Evolutionary conservation across 2,888 invertebrate species (phyloP).

Genomic region (Patella caerulea): DNA sequence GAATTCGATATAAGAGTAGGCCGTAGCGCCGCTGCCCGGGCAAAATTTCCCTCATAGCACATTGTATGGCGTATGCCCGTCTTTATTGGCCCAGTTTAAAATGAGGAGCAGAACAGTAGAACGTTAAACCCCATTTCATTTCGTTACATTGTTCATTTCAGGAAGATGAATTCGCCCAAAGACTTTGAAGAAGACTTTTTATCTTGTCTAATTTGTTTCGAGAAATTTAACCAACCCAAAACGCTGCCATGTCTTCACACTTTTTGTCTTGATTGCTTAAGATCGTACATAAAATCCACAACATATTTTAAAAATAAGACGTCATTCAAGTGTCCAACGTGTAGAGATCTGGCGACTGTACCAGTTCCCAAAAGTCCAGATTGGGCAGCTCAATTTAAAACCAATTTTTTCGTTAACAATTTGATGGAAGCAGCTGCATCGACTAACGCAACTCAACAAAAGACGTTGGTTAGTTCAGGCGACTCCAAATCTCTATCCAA

Average conservation of each 20-base stretch:
- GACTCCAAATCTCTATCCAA: not conserved
- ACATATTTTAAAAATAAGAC: not conserved
- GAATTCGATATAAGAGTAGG: no score
- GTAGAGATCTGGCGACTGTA: conserved; percentile 4
- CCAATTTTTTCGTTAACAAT: conserved; percentile 17
- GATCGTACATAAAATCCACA: not conserved
- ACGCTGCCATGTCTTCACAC: conserved; percentile 18
- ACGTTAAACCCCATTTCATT: no score
- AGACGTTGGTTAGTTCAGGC: not conserved
- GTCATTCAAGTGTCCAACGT: conserved; percentile 18
- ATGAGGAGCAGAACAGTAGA: no score
- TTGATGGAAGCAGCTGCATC: not conserved
- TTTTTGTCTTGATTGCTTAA: conserved; percentile 9
- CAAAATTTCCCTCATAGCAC: no score
- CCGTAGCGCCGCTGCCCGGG: no score
- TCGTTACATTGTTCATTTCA: no score
- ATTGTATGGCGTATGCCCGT: no score
- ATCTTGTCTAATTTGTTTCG: conserved; percentile 13
- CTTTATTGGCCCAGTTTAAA: no score
- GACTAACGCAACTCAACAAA: not conserved
- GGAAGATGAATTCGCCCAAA: not conserved
- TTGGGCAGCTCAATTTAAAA: conserved; percentile 11
- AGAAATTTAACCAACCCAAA: conserved; percentile 13
- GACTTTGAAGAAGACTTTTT: conserved; percentile 10
- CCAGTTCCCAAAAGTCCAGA: not conserved